These are phyloP conservation scores for Nemurella pictetii DNA, from an alignment of 2,888 invertebrate species.

Conservation along the genomic window DNA sequence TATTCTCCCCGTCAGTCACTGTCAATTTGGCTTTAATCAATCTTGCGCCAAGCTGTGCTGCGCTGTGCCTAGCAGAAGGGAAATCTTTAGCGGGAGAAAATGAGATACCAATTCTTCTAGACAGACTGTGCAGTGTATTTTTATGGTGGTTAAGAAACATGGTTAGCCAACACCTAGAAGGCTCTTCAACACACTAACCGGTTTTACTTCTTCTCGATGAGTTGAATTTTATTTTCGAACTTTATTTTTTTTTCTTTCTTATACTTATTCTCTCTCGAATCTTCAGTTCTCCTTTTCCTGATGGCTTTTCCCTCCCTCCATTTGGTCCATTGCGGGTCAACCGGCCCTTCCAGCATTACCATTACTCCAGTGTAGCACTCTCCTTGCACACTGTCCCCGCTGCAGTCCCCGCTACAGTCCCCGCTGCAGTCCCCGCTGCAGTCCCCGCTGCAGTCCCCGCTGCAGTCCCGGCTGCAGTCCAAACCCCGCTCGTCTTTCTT, in stretches of 20 bases:
- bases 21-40: not conserved
- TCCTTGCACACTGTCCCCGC: not conserved
- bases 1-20: not conserved
- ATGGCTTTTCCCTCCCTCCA: constrained; percentile 10
- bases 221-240: not conserved
- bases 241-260: not conserved
- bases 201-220: constrained; percentile 14
- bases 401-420: no score
- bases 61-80: not conserved
- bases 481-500: not conserved
- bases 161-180: constrained; percentile 1
- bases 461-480: not conserved
- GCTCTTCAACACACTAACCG: constrained; percentile 9
- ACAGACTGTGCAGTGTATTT: not conserved
- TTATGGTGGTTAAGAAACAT: not conserved
- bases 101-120: not conserved
- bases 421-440: not conserved
- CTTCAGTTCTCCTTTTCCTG: not conserved
- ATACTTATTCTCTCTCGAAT: not conserved
- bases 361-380: not conserved
- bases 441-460: not conserved
- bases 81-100: not conserved
- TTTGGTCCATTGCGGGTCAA: constrained; percentile 17
- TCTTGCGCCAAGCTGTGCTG: not conserved
- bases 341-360: constrained; percentile 7